Percentiles rank a stretch among this genome's conserved stretches.
Evolutionary conservation across 2,113 vertebrate genomes (phyloP).

Genomic region (Apus apus): DNA sequence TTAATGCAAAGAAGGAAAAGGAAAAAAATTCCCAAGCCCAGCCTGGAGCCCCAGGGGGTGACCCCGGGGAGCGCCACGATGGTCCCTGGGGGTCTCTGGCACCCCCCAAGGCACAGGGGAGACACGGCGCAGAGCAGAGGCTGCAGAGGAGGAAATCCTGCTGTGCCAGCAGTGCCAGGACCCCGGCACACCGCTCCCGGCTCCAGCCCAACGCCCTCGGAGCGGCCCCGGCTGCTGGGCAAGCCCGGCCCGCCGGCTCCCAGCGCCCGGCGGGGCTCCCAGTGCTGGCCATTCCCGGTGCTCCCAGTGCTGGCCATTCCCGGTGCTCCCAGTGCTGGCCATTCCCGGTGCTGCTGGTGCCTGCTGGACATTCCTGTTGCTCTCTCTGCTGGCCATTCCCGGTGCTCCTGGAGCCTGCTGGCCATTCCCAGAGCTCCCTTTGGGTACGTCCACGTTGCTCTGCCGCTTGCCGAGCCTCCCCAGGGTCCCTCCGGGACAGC

Average conservation of each 20-base stretch:
- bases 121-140: not conserved
- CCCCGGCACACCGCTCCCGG: fast-evolving
- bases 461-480: not conserved
- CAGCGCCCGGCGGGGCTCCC: conserved; percentile 10
- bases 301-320: fast-evolving
- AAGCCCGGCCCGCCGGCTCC: conserved; percentile 47
- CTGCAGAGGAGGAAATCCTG: not conserved
- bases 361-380: no score
- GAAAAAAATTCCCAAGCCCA: not conserved
- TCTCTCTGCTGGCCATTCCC: not conserved
- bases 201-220: not conserved
- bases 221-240: not conserved
- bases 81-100: not conserved
- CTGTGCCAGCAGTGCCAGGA: not conserved
- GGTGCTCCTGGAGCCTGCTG: not conserved
- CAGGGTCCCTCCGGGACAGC: fast-evolving
- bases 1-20: not conserved
- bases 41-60: fast-evolving
- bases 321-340: fast-evolving
- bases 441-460: not conserved
- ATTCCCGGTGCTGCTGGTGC: not conserved
- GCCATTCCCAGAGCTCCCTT: not conserved
- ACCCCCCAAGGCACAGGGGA: not conserved
- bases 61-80: not conserved
- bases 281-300: not conserved